Evolutionary conservation across 2,888 invertebrate genomes (phyloP).

Genomic region (Chorisops tibialis): DNA sequence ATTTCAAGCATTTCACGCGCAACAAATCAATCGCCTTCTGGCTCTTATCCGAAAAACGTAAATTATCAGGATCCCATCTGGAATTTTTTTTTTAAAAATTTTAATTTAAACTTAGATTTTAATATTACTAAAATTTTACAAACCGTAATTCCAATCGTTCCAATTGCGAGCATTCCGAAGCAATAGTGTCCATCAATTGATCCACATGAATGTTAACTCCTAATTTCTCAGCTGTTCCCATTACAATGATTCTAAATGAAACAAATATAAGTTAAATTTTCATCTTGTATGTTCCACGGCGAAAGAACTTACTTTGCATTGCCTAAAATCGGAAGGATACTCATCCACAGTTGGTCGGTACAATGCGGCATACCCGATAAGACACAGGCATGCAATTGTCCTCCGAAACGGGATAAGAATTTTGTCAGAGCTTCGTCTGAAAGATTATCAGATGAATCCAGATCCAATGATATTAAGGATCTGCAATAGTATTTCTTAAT

Average conservation of each 20-base stretch:
- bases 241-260: conserved; percentile 79
- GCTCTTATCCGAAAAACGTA: conserved; percentile 98
- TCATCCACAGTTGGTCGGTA: conserved; percentile 97
- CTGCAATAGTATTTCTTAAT: conserved; percentile 44
- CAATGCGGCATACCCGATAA: conserved; percentile 96
- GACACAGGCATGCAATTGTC: conserved; percentile 81
- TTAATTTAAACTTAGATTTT: conserved; percentile 1
- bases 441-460: conserved; percentile 93
- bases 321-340: conserved; percentile 83
- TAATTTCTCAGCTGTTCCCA: conserved; percentile 95
- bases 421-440: conserved; percentile 89
- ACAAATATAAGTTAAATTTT: not conserved
- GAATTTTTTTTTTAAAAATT: conserved; percentile 18
- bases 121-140: not conserved
- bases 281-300: not conserved
- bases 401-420: conserved; percentile 86
- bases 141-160: conserved; percentile 85
- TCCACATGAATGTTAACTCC: conserved; percentile 97
- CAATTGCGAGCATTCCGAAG: conserved; percentile 82
- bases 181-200: conserved; percentile 96
- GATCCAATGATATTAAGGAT: conserved; percentile 80
- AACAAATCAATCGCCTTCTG: conserved; percentile 98
- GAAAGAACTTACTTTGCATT: conserved; percentile 75
- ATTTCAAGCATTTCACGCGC: conserved; percentile 88
- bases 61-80: conserved; percentile 95